phyloP scores from a whole-genome alignment of 2,797 vertebrate genomes.

The Gastrophryne carolinensis region DNA sequence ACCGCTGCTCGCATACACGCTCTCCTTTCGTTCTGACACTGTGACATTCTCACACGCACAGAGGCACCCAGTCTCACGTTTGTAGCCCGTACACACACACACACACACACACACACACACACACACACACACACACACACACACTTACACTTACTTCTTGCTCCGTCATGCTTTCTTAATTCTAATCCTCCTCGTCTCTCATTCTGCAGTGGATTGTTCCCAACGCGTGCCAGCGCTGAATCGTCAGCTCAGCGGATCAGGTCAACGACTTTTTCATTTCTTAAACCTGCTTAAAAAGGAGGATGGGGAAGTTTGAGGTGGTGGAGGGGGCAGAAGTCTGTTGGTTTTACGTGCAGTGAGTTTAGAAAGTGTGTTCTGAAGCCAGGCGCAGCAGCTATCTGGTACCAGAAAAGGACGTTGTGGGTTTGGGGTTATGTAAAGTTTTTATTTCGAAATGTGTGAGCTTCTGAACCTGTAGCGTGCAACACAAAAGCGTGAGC shows the following conservation, averaged over 20 bases:
- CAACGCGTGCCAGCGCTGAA: conserved; percentile 42
- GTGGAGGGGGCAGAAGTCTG: background rate
- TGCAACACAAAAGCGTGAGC: background rate
- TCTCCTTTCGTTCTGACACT: background rate
- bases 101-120: background rate
- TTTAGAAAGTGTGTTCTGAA: background rate
- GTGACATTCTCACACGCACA: conserved; percentile 5
- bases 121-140: background rate
- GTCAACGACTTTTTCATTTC: conserved; percentile 60
- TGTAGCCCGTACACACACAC: background rate
- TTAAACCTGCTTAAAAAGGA: background rate
- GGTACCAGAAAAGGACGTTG: background rate
- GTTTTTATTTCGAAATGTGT: background rate
- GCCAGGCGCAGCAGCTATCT: conserved; percentile 17
- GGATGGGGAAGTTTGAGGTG: background rate
- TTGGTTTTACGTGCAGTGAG: background rate
- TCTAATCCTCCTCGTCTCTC: conserved; percentile 21
- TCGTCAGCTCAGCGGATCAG: conserved; percentile 63
- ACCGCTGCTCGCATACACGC: background rate
- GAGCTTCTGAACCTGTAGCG: background rate
- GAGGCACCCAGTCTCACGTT: background rate
- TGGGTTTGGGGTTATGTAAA: background rate
- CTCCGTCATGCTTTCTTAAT: conserved; percentile 2
- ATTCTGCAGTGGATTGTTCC: conserved; percentile 47
- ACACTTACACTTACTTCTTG: background rate